These are phyloP conservation scores for Oncorhynchus masou DNA, from an alignment of 2,113 vertebrate species.

Conservation along the genomic window DNA sequence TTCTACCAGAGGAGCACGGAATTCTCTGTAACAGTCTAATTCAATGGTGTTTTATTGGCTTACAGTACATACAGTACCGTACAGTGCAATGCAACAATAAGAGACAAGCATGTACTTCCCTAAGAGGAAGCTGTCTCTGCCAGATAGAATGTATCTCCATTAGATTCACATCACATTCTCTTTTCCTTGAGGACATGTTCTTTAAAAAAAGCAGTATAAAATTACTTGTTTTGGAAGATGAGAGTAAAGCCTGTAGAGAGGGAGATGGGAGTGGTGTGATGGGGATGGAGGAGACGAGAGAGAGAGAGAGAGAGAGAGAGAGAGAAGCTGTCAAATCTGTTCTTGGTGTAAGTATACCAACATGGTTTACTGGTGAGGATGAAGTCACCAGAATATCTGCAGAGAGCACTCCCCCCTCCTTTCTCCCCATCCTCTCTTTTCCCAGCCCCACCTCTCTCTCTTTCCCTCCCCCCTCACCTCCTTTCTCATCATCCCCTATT, in stretches of 20 bases:
- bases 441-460: neutral
- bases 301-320: neutral
- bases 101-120: too few species aligned
- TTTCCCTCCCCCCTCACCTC: neutral
- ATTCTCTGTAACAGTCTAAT: too few species aligned
- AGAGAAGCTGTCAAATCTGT: slow-evolving; percentile 18
- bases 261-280: neutral
- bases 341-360: slow-evolving; percentile 54
- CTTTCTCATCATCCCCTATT: neutral
- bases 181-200: neutral
- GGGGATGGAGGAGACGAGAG: slow-evolving; percentile 11
- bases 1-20: neutral
- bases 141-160: neutral
- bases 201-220: too few species aligned
- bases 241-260: neutral
- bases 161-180: neutral
- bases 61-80: too few species aligned
- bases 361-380: slow-evolving; percentile 30
- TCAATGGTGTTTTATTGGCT: too few species aligned
- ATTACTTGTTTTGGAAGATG: neutral
- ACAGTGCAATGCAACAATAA: too few species aligned
- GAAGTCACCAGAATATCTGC: slow-evolving; percentile 41
- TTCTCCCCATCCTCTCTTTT: slow-evolving; percentile 4
- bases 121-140: too few species aligned
- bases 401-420: slow-evolving; percentile 4